These are phyloP conservation scores for Drosophila atroscutellata DNA, from an alignment of 2,888 invertebrate genomes.

Conservation along the genomic window DNA sequence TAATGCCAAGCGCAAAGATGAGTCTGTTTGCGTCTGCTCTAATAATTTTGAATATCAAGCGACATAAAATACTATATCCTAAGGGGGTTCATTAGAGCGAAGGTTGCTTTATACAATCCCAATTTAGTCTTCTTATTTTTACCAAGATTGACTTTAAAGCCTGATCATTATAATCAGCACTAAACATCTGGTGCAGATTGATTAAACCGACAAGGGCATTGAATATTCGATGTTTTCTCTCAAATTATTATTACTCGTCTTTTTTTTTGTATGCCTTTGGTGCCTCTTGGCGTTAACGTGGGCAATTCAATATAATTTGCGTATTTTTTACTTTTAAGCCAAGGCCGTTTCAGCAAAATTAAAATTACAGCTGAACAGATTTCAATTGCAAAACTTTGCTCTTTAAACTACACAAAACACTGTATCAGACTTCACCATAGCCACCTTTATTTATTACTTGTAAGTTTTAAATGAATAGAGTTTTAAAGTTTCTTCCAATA, in stretches of 20 bases:
- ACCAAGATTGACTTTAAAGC: not conserved
- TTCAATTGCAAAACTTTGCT: not conserved
- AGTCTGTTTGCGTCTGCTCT: not conserved
- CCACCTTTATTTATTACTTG: not conserved
- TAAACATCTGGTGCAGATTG: not conserved
- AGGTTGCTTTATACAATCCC: not conserved
- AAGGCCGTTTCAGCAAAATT: slow-evolving; percentile 2
- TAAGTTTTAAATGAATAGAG: not conserved
- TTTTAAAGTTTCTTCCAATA: not conserved
- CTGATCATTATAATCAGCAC: not conserved
- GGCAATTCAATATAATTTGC: slow-evolving; percentile 47
- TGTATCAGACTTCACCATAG: not conserved
- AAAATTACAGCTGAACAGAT: not conserved
- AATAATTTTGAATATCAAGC: not conserved
- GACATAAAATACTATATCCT: not conserved
- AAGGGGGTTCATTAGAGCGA: not conserved
- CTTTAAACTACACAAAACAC: not conserved
- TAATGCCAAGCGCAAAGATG: not conserved
- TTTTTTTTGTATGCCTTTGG: slow-evolving; percentile 2
- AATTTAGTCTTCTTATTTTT: not conserved
- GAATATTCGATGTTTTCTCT: not conserved
- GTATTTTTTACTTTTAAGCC: slow-evolving; percentile 13
- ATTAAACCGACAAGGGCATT: not conserved
- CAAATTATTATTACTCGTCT: not conserved
- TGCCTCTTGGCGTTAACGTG: slow-evolving; percentile 20